Base-by-base conservation (phyloP, 1,140 invertebrate species). In the Ylistrum balloti region DNA sequence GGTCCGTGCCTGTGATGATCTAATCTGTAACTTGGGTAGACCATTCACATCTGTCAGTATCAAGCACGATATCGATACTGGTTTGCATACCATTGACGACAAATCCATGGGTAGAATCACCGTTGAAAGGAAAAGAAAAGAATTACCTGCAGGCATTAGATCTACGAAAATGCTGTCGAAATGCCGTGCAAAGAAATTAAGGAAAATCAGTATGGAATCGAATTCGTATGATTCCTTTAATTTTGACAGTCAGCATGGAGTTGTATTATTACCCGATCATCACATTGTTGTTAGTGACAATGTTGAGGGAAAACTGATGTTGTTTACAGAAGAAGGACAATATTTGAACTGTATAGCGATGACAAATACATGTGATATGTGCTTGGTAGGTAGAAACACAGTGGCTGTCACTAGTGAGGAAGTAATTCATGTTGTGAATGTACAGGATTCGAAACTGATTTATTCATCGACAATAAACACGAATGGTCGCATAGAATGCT, bases 261-360 rank as follows among this genome's bases (percentile, higher is more conserved):
- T 88, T 88, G 74, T 91, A 11, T 89, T 89, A n/a, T 33, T 91
- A 13, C 48, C 86, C 0, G 87, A 89, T 87, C 88, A 88, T 34
- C 35, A 87, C 20, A 74, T 91, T 0, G 89, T 91, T 17, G n/a
- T 91, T 1, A 89, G 90, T 15, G 90, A 91, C 86, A 89, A 89
- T 45, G 88, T 88, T 32, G 89, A 91, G 34, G 56, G 74, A 22
- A 89, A 86, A 28, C 48, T 91, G 11, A 91, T 89, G 88, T 87
- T 91, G 88, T 91, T 91, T 85, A 32, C 38, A 38, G 45, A 85
- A 13, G 86, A 86, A 15, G 90, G 90, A 41, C 41, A 89, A 13
- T 91, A 85, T 85, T 33, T 91, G 45, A 85, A 86, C 9, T 91
- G 35, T 35, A 89, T 17, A 28, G 89, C n/a, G 56, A 56, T 38